Conservation (phyloP, 1,140 invertebrate species). For the Zelostemma sp. region DNA sequence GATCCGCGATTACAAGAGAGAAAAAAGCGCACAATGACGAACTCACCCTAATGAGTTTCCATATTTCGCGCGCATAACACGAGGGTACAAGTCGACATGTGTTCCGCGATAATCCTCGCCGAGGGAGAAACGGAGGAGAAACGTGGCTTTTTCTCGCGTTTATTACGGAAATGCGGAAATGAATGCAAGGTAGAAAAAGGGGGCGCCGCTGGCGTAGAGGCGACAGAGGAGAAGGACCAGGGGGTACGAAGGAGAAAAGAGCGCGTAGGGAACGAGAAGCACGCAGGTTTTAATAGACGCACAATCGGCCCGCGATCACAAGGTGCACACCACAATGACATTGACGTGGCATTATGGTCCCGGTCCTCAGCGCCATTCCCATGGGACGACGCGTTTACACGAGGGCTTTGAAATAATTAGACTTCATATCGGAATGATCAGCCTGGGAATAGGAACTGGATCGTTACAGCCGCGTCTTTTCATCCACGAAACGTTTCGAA, state of each 20-base stretch:
- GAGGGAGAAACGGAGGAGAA: conserved; percentile 25
- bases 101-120: conserved; percentile 45
- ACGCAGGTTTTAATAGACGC: conserved; percentile 49
- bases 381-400: conserved; percentile 25
- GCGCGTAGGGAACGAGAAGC: conserved; percentile 29
- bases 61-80: too few relatives aligned
- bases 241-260: conserved; percentile 18
- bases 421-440: conserved; percentile 45
- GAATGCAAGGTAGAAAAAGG: conserved; percentile 8
- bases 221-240: conserved; percentile 8
- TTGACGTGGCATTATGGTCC: conserved; percentile 38
- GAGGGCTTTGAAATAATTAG: conserved; percentile 47
- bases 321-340: conserved; percentile 49
- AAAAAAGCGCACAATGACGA: too few relatives aligned
- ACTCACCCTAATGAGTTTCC: too few relatives aligned
- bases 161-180: conserved; percentile 31
- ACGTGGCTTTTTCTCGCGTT: conserved; percentile 10
- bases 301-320: conserved; percentile 49
- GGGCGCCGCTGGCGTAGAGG: conserved; percentile 1
- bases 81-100: conserved; percentile 32
- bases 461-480: conserved; percentile 7
- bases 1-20: too few relatives aligned
- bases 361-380: conserved; percentile 29
- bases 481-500: too few relatives aligned
- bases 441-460: conserved; percentile 46